Evolutionary conservation across 2,888 invertebrate genomes (phyloP), one percentile per base, ranked within the genome.

Genomic region (Eupithecia dodoneata): DNA sequence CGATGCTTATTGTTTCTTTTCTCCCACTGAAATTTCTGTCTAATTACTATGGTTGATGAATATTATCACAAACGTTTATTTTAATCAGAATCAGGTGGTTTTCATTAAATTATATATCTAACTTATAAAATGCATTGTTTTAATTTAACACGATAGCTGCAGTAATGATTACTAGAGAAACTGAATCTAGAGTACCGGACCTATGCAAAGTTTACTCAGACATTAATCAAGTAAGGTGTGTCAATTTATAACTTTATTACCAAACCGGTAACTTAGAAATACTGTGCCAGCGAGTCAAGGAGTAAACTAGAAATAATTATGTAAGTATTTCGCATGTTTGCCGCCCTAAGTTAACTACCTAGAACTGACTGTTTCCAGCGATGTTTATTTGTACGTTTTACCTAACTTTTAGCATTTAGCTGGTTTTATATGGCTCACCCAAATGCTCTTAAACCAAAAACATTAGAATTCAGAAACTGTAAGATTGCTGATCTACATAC

Each of bases 1-100:
- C 78, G 52, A 52, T 79, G 44, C 41, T 79, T 44, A 74, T 45
- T 45, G 18, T 77, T 74, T 66, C 65, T 72, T 18, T 79, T 2
- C 42, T 80, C 65, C 71, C 67, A n/a, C 9, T 69, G 4, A 7
- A 69, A 69, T 44, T 44, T 15, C 10, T 69, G n/a, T 42, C 0
- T 3, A n/a, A 41, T 65, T 65, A 65, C 41, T 41, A 41, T 13
- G 41, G 41, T 65, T 59, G n/a, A 55, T n/a, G 6, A 55, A n/a
- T 18, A 18, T 59, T 18, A 59, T 18, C 9, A 59, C 10, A 59
- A 18, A 18, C 18, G 6, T 3, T 10, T 3, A 10, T 10, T 52
- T 52, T 13, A 1, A 52, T 52, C 4, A 52, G 0, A 15, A 52
- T 3, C 52, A 2, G 59, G 10, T 59, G 7, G 55, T 55, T 59